Conservation (phyloP, 2,113 vertebrate species). For the Strix uralensis region DNA sequence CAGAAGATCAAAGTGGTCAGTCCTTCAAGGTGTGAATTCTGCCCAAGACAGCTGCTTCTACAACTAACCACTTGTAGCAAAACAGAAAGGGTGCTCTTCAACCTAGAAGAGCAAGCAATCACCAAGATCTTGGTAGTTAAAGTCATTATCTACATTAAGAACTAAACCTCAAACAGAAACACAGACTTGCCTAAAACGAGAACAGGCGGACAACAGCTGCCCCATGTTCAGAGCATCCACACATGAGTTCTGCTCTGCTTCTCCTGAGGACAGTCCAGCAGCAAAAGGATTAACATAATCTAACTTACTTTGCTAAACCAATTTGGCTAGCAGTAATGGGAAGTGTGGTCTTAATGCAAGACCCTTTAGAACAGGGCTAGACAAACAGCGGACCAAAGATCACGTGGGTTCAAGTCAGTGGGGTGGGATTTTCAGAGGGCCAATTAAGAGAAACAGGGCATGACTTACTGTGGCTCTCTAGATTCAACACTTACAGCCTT, state of each 20-base stretch:
- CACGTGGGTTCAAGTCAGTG: neutral
- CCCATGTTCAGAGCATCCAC: neutral
- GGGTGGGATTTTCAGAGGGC: neutral
- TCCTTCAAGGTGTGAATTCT: neutral
- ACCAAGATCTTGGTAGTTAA: neutral
- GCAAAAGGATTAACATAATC: slow-evolving; percentile 44
- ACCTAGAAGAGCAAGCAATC: slow-evolving; percentile 30
- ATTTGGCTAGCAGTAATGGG: slow-evolving; percentile 12
- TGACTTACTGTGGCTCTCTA: neutral
- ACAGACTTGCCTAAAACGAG: neutral
- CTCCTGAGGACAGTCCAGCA: neutral
- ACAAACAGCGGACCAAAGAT: neutral
- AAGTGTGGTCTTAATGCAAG: slow-evolving; percentile 14
- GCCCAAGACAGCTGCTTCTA: neutral
- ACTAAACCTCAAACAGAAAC: neutral
- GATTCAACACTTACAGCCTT: neutral
- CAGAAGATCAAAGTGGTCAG: neutral
- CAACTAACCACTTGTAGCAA: neutral
- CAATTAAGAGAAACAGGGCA: neutral
- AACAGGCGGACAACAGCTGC: neutral
- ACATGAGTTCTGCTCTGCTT: neutral
- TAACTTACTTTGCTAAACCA: slow-evolving; percentile 47
- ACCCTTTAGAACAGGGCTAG: neutral
- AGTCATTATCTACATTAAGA: neutral
- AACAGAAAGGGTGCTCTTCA: slow-evolving; percentile 26